phyloP scores from a whole-genome alignment of 2,797 vertebrate genomes.

The Geotrypetes seraphini region DNA sequence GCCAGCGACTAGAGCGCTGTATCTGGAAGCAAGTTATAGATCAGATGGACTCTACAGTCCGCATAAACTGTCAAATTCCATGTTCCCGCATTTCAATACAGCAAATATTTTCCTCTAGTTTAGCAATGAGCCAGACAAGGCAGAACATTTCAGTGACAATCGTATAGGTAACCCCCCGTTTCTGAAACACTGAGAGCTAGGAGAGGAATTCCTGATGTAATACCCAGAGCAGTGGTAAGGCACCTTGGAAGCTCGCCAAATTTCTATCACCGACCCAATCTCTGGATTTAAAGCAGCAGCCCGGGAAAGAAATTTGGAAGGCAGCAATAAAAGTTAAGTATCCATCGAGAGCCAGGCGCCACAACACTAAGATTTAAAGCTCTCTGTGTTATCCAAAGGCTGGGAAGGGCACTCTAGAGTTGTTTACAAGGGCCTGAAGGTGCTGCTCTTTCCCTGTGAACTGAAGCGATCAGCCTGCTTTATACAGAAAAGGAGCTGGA shows the following conservation, averaged over 20 bases:
- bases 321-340: conserved; percentile 44
- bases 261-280: neutral
- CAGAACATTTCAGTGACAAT: conserved; percentile 15
- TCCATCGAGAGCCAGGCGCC: conserved; percentile 26
- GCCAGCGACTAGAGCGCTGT: too few species aligned
- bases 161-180: conserved; percentile 11
- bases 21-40: too few species aligned
- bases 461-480: neutral
- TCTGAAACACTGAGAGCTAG: conserved; percentile 9
- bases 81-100: too few species aligned
- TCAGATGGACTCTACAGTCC: too few species aligned
- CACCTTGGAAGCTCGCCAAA: neutral
- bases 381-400: conserved; percentile 13
- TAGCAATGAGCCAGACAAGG: neutral
- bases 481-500: too few species aligned
- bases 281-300: neutral
- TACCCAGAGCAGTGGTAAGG: neutral
- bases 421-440: conserved; percentile 18
- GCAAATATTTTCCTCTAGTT: too few species aligned
- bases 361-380: conserved; percentile 15
- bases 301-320: too few species aligned
- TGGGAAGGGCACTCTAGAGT: conserved; percentile 16
- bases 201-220: neutral
- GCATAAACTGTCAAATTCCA: too few species aligned
- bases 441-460: conserved; percentile 10